These are phyloP conservation scores for Drosophila cardini DNA, from an alignment of 1,140 invertebrate species.

Conservation along the genomic window DNA sequence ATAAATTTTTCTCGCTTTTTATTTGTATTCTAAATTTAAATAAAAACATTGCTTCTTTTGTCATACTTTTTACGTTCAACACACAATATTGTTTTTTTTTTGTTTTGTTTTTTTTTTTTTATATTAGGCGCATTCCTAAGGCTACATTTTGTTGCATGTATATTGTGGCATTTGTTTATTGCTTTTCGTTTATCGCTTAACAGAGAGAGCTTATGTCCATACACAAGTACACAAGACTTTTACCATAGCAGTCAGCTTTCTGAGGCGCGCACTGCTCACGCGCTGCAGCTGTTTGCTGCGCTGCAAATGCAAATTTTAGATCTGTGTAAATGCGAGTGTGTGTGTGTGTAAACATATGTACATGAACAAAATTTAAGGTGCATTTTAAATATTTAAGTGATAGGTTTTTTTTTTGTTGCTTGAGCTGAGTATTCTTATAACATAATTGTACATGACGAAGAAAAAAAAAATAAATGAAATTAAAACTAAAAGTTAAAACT, in stretches of 20 bases:
- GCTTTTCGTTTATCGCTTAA: background rate
- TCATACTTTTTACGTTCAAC: constrained; percentile 21
- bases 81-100: constrained; percentile 13
- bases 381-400: constrained; percentile 23
- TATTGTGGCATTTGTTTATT: constrained; percentile 21
- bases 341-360: constrained; percentile 26
- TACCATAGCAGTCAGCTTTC: constrained; percentile 11
- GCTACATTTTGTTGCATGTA: constrained; percentile 30
- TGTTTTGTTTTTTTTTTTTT: constrained; percentile 7
- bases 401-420: constrained; percentile 8
- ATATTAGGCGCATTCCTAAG: constrained; percentile 31
- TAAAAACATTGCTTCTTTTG: constrained; percentile 34
- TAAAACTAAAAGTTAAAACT: constrained; percentile 1
- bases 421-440: constrained; percentile 50
- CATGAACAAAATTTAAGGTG: constrained; percentile 31
- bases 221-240: constrained; percentile 1
- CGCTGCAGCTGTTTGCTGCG: background rate
- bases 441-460: constrained; percentile 22
- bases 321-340: constrained; percentile 8
- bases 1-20: constrained; percentile 14
- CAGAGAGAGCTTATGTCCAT: constrained; percentile 4
- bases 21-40: constrained; percentile 19
- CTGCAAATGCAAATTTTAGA: background rate
- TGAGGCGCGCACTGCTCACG: background rate
- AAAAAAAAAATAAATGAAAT: constrained; percentile 21